Evolutionary conservation across 1,140 invertebrate genomes (phyloP), one percentile per base, ranked within the genome.

Genomic region (Atta texana): DNA sequence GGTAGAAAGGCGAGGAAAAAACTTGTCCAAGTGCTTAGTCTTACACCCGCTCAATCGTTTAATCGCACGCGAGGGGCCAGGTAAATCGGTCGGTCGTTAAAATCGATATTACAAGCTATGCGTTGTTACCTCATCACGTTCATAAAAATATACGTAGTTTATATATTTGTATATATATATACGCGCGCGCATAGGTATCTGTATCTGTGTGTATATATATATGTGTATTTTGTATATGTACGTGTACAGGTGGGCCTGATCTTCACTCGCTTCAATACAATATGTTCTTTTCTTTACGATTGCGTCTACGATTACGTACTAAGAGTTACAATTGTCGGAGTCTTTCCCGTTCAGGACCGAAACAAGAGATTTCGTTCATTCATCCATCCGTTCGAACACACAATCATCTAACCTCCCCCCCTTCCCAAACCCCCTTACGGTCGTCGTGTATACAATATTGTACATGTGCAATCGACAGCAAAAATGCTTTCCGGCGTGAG

Each of bases 61-160:
- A 91, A 87, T 90, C 87, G 87, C 89, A 92, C 87, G 88, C 90
- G 88, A 92, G 86, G 86, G 88, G 85, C 90, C 85, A 90, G 86
- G 80, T 90, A 87, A 91, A 91, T 82, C 78, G 78, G 85, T 88
- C 87, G 88, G 76, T 90, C 84, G 68, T 90, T 85, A 44, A 77
- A 90, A 86, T 92, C 91, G 92, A 92, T 94, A 93, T 94, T 94
- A 94, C 93, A 94, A 95, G 93, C 92, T 94, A 94, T 93, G 91
- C 91, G 92, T 93, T 92, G 92, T 93, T 94, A 92, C 92, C 92
- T 94, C 92, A 93, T 94, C 92, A 94, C 94, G 92, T 94, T 95
- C 94, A 95, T 95, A 95, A 95, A 95, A 95, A 95, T 95, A 95
- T 90, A 90, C 87, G 78, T 90, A 89, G 75, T 90, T 74, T 90